phyloP scores from a whole-genome alignment of 2,888 invertebrate genomes.

The Xylocampa areola region DNA sequence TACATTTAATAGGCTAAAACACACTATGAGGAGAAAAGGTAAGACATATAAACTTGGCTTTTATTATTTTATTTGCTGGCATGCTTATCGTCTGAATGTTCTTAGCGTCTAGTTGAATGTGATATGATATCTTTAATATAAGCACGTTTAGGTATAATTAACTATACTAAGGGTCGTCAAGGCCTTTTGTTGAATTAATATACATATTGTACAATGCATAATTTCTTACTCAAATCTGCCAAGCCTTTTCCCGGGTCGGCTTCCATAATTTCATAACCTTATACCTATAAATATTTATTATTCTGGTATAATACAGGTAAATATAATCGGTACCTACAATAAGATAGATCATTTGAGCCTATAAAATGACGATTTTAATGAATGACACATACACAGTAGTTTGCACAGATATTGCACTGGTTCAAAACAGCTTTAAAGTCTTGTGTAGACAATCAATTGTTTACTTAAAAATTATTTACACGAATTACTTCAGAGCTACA shows the following conservation, averaged over 20 bases:
- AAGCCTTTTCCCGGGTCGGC: too few species aligned
- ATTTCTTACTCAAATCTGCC: too few species aligned
- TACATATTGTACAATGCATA: constrained; percentile 1
- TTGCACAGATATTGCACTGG: constrained; percentile 1
- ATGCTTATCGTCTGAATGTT: constrained; percentile 63
- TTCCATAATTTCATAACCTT: too few species aligned
- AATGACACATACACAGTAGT: constrained; percentile 4
- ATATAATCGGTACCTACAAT: too few species aligned
- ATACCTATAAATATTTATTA: too few species aligned
- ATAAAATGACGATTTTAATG: too few species aligned
- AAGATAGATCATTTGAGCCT: too few species aligned
- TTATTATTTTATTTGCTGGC: constrained; percentile 73
- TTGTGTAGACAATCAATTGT: too few species aligned
- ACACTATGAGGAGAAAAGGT: constrained; percentile 59
- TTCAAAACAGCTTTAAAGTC: not conserved
- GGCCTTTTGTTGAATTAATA: not conserved
- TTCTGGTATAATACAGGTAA: too few species aligned
- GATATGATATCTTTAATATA: constrained; percentile 31
- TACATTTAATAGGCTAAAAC: constrained; percentile 14
- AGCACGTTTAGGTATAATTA: constrained; percentile 35
- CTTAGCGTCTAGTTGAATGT: constrained; percentile 41
- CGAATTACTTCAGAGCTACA: too few species aligned
- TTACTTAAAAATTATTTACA: too few species aligned
- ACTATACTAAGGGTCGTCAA: not conserved
- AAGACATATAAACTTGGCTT: constrained; percentile 67